Base-by-base conservation (phyloP, 2,113 vertebrate genomes). In the Hippotragus niger region DNA sequence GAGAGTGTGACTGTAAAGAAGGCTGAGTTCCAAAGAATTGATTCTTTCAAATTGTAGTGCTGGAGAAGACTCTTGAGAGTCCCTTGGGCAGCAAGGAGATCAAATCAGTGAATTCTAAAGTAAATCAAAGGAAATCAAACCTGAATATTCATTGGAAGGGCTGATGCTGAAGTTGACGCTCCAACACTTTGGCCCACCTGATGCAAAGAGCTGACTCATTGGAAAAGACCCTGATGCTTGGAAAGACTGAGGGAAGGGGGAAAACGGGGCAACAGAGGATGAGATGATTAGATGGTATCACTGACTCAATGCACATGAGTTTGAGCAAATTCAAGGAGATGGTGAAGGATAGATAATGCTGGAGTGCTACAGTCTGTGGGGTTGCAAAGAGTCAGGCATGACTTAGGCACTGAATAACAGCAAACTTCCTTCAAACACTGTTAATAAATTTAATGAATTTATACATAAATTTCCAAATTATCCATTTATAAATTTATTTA, bases 301-400 rank as follows among this genome's bases (percentile, higher is more conserved):
- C n/a, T 5, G 19, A 12, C 64, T 71, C n/a, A 36, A 6, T 36
- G 64, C 9, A 71, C 9, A 23, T 71, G 64, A 36, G n/a, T 71
- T 23, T 71, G 19, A 71, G 19, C 4, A 6, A 71, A 36, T 11
- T 71, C 19, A 5, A 23, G n/a, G 64, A 71, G n/a, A 3, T 71
- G n/a, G 2, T 36, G n/a, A 36, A 36, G 64, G n/a, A 36, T 0
- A 36, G 17, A 36, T 36, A 36, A 36, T 1, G 0, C 19, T 36
- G 64, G n/a, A 36, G 1, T 36, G n/a, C 19, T 23, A 11, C n/a
- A 71, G 19, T 36, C 19, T 36, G 2, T 71, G n/a, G 64, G 9
- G 19, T 23, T 71, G n/a, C 9, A 71, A 71, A 71, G n/a, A 71
- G n/a, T 36, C n/a, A 71, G 17, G 19, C n/a, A 23, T 12, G 19